Evolutionary conservation across 2,888 invertebrate genomes (phyloP), one percentile per base, ranked within the genome.

Genomic region (Leucophora obtusa): DNA sequence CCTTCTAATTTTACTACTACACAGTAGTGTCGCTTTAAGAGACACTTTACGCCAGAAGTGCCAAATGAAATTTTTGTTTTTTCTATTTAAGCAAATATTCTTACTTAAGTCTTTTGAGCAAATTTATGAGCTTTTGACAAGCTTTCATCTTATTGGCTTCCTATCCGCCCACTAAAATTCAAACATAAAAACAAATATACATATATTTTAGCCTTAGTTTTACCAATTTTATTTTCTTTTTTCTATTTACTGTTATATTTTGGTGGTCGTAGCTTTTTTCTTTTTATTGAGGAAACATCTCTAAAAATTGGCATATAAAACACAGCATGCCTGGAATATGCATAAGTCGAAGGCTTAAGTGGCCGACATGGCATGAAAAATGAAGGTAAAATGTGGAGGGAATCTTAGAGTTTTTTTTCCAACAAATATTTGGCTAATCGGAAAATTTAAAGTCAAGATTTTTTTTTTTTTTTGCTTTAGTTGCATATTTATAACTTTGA

Each of bases 21-120:
- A 7, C 6, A 28, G 28, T 76, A 50, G 24, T 79, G 69, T 72
- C 51, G 50, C 59, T 54, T 65, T n/a, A 70, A 70, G 79, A 69
- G 70, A 59, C 59, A 65, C 60, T 75, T 75, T 59, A 50, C 63
- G 65, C 54, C 68, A 72, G 53, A 80, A 80, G 69, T 80, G 76
- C 53, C 76, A 80, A 69, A 72, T 73, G 47, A 73, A 65, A 72
- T 72, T 76, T 70, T 72, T 71, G 72, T 80, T 28, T 28, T 7
- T 28, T 3, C 28, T 28, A 28, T 28, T 69, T 59, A 11, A 72
- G 63, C 24, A 68, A 76, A 56, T 17, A 68, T 68, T 58, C 47
- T 28, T 28, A 28, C 28, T 62, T 58, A 54, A 62, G 70, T 51
- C 58, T 70, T 75, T 63, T 50, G 10, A 33, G 54, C 18, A 66